Base-by-base conservation (phyloP, 2,888 invertebrate genomes). In the Apoda limacodes region DNA sequence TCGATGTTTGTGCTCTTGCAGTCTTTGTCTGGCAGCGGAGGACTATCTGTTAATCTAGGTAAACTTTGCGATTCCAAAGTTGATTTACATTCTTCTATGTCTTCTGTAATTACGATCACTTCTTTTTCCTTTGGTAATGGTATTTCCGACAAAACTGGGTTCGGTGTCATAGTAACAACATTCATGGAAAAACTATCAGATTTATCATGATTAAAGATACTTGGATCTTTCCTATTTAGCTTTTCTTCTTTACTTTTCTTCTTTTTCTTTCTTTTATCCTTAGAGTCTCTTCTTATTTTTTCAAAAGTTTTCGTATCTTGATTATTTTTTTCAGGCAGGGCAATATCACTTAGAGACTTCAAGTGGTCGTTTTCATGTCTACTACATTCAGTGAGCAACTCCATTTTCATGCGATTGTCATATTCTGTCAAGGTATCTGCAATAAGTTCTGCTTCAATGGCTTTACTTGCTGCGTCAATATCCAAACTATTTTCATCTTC, bases 201-300 rank as follows among this genome's bases (percentile, higher is more conserved):
- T 53, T 60, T 72, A 19, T 61, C 60, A 54, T 89, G 87, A 48
- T 87, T 85, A 50, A 87, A 85, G n/a, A n/a, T n/a, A n/a, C n/a
- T n/a, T n/a, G n/a, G n/a, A 39, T 86, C 84, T 53, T 84, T 85
- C 20, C 88, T 85, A 50, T 83, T 85, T 42, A 87, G 85, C 41
- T 86, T 84, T 38, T 92, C 92, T 49, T 92, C 92, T 58, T 88
- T 90, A 30, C 86, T 90, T 55, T 88, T 90, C 61, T 92, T 93
- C 48, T 91, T 87, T 61, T 92, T 93, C 69, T 93, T 93, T 65
- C 90, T 92, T 66, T 89, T 91, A 46, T 92, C 91, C 55, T 88
- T 89, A 29, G 78, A 76, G 42, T 89, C 85, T 42, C 64, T 83
- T 78, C 48, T 82, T 55, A 45, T 74, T 82, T 50, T 82, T 53